A percentile compares a stretch with the other conserved stretches of the same genome.
phyloP scores from a whole-genome alignment of 1,140 invertebrate species.

The Caenorhabditis remanei region DNA sequence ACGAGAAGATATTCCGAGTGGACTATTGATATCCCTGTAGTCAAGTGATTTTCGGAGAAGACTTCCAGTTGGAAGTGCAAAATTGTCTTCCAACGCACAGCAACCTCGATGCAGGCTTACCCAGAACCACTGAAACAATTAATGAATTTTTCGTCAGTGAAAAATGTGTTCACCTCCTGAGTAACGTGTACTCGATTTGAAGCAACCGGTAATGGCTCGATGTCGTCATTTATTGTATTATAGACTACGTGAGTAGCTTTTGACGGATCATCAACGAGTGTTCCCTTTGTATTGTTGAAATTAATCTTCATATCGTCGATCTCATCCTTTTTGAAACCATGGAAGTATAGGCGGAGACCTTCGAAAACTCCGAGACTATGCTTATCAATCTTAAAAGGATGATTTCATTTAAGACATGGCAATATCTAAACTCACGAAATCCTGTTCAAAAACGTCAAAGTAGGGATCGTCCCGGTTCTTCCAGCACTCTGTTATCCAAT shows the following conservation, averaged over 20 bases:
- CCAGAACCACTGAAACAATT: conserved; percentile 91
- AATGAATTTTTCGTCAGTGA: conserved; percentile 15
- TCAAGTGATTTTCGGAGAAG: conserved; percentile 23
- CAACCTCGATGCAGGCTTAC: conserved; percentile 93
- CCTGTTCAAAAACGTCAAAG: conserved; percentile 1
- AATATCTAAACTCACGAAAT: conserved; percentile 49
- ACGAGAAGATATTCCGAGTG: conserved; percentile 56
- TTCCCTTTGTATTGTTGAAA: conserved; percentile 41
- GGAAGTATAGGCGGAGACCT: conserved; percentile 87
- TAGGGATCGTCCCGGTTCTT: conserved; percentile 82
- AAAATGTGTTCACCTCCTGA: conserved; percentile 70
- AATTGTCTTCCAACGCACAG: conserved; percentile 88
- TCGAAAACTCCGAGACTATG: conserved; percentile 89
- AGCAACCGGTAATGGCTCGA: conserved; percentile 54
- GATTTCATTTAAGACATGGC: not conserved
- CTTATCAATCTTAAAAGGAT: conserved; percentile 75
- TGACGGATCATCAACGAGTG: not conserved
- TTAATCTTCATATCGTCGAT: conserved; percentile 86
- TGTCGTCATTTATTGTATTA: conserved; percentile 43
- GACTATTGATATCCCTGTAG: conserved; percentile 47
- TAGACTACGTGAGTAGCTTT: conserved; percentile 61
- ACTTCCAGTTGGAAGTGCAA: conserved; percentile 80
- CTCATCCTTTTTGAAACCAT: conserved; percentile 90
- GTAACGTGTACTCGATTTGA: conserved; percentile 69
- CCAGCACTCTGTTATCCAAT: conserved; percentile 91